Evolutionary conservation across 2,113 vertebrate species (phyloP).

Genomic region (Lepus europaeus): DNA sequence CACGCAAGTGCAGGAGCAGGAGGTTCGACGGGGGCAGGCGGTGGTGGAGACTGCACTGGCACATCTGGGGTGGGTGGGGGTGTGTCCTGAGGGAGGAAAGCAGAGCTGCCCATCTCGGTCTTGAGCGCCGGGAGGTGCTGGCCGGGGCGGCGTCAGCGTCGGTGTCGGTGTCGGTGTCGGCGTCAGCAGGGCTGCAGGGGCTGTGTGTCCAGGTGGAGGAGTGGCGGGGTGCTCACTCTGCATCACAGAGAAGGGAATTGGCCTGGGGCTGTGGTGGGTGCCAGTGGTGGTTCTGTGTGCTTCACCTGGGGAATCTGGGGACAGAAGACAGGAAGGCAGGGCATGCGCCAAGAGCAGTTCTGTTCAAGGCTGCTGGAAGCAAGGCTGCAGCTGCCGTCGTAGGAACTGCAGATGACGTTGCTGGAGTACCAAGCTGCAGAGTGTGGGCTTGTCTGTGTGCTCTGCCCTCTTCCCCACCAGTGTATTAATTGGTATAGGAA

Average conservation of each 20-base stretch:
- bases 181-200: neutral
- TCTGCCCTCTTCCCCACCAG: neutral
- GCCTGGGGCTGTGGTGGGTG: neutral
- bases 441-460: constrained; percentile 31
- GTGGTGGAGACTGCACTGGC: constrained; percentile 9
- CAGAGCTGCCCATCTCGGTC: constrained; percentile 5
- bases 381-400: constrained; percentile 80
- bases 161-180: too few species aligned
- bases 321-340: neutral
- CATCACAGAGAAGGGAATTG: neutral
- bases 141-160: constrained; percentile 20
- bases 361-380: constrained; percentile 79
- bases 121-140: rapidly evolving
- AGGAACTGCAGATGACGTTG: constrained; percentile 75
- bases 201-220: neutral
- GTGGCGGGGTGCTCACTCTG: neutral
- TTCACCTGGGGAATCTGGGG: neutral
- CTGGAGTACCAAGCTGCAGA: constrained; percentile 24
- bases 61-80: neutral
- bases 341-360: constrained; percentile 36
- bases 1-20: constrained; percentile 43
- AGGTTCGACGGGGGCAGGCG: neutral
- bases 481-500: neutral
- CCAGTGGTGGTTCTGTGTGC: rapidly evolving
- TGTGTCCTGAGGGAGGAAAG: neutral